phyloP scores from a whole-genome alignment of 1,140 invertebrate genomes.

The Thaumatotibia leucotreta region DNA sequence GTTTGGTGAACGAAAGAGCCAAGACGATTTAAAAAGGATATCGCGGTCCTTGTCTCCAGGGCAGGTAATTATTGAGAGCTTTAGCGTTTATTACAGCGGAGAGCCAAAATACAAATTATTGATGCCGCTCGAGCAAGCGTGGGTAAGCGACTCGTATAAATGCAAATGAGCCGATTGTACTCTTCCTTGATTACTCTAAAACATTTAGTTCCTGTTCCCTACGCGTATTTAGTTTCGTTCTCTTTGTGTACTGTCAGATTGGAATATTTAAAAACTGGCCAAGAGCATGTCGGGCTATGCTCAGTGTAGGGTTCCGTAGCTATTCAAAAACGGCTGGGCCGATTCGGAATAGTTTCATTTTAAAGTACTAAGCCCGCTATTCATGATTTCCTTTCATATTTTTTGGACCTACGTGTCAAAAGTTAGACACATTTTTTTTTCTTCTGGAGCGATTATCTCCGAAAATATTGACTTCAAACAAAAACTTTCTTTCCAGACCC shows the following conservation, averaged over 20 bases:
- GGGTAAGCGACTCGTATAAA: conserved; percentile 50
- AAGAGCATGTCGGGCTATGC: too few relatives aligned
- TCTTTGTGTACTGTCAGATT: not conserved
- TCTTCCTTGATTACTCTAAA: conserved; percentile 46
- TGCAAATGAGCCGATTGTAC: conserved; percentile 54
- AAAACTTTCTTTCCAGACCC: too few relatives aligned
- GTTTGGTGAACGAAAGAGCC: too few relatives aligned
- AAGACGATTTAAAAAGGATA: conserved; percentile 1
- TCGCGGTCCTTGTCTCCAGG: conserved; percentile 22
- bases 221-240: conserved; percentile 18
- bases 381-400: too few relatives aligned
- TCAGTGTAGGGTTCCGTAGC: too few relatives aligned
- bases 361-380: too few relatives aligned
- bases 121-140: conserved; percentile 33
- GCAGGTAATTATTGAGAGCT: conserved; percentile 3
- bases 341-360: too few relatives aligned
- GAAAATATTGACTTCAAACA: too few relatives aligned
- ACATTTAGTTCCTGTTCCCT: conserved; percentile 31
- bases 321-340: too few relatives aligned
- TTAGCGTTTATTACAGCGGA: conserved; percentile 2
- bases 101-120: conserved; percentile 23
- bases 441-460: too few relatives aligned
- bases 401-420: too few relatives aligned
- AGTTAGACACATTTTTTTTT: too few relatives aligned
- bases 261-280: conserved; percentile 11